phyloP scores from a whole-genome alignment of 2,797 vertebrate genomes.

The Sphaeramia orbicularis region DNA sequence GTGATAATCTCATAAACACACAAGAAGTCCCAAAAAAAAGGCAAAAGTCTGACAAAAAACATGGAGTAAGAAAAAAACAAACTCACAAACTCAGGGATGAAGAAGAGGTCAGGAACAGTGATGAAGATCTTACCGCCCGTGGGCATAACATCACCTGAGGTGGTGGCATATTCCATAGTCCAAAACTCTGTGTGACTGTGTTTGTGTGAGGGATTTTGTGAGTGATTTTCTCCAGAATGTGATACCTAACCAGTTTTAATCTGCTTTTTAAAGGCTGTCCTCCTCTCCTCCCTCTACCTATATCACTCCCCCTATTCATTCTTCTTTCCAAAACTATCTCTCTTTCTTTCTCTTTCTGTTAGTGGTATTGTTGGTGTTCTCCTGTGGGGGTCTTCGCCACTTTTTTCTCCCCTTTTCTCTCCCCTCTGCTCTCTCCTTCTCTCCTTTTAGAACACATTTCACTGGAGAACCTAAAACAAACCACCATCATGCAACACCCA shows the following conservation, averaged over 20 bases:
- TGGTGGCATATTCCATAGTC: constrained; percentile 81
- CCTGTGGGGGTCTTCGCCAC: too few species aligned
- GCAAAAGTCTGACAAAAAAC: not conserved
- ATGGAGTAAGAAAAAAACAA: not conserved
- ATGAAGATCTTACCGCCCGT: constrained; percentile 83
- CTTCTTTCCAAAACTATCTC: constrained; percentile 39
- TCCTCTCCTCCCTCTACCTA: constrained; percentile 22
- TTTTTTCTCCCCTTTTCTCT: too few species aligned
- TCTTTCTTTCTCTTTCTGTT: too few species aligned
- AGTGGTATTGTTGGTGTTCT: too few species aligned
- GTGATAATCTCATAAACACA: too few species aligned
- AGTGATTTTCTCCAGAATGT: constrained; percentile 39
- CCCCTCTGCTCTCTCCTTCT: too few species aligned
- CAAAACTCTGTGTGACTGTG: constrained; percentile 29
- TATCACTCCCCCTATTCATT: constrained; percentile 49
- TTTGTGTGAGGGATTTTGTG: constrained; percentile 9
- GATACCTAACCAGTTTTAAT: constrained; percentile 36
- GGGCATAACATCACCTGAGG: constrained; percentile 75
- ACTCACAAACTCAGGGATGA: constrained; percentile 91
- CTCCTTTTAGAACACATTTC: too few species aligned
- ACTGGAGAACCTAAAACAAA: too few species aligned
- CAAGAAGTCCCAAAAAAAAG: not conserved
- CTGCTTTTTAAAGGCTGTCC: constrained; percentile 60
- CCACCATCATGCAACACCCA: too few species aligned
- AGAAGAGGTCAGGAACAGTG: constrained; percentile 86